A percentile compares a stretch with the other conserved stretches of the same genome.
phyloP scores from a whole-genome alignment of 2,797 vertebrate genomes.

The Crenichthys baileyi region DNA sequence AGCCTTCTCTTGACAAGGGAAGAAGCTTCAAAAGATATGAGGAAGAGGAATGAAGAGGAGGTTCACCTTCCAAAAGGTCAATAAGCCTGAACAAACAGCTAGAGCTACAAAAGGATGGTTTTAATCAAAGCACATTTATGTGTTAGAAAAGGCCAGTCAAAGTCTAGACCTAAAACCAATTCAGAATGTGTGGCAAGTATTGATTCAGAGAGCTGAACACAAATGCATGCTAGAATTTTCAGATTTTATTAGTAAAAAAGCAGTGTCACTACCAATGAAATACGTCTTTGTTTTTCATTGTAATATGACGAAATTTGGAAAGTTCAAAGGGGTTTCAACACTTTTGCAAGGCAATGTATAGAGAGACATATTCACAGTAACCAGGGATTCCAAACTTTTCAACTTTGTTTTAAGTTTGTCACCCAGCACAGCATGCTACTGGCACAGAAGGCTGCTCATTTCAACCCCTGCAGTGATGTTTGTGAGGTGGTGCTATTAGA shows the following conservation, averaged over 20 bases:
- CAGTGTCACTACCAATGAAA: neutral
- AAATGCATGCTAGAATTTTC: neutral
- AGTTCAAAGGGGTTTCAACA: neutral
- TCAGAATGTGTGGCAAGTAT: neutral
- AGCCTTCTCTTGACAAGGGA: neutral
- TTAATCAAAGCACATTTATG: neutral
- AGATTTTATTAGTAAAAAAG: neutral
- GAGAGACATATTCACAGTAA: neutral
- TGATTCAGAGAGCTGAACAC: neutral
- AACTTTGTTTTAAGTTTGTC: neutral
- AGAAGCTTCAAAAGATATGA: neutral
- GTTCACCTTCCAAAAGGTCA: neutral
- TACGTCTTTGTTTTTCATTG: neutral
- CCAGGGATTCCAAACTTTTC: neutral
- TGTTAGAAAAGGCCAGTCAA: neutral
- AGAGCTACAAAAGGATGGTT: neutral
- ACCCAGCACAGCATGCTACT: neutral
- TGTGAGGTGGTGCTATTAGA: constrained; percentile 10
- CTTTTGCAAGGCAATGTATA: neutral
- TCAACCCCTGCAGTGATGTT: constrained; percentile 8
- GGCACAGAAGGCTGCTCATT: neutral
- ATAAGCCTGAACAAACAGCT: neutral
- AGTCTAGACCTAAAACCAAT: neutral
- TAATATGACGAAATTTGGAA: neutral
- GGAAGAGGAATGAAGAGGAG: neutral